These are phyloP conservation scores for Progne subis DNA, from an alignment of 2,113 vertebrate species.

Conservation along the genomic window DNA sequence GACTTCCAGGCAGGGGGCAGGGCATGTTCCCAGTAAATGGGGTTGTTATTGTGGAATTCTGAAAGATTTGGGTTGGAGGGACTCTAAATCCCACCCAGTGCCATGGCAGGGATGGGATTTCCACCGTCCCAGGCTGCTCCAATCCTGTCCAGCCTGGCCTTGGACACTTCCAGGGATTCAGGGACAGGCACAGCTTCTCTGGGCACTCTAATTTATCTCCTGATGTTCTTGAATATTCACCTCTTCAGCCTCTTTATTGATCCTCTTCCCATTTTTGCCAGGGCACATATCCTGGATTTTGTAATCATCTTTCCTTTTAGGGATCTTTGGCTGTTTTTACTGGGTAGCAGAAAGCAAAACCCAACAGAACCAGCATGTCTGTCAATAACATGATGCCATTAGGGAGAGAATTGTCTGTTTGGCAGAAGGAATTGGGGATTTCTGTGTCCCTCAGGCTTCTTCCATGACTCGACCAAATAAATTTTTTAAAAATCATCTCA, in stretches of 20 bases:
- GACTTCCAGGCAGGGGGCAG: not conserved
- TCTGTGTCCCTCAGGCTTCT: not conserved
- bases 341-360: not conserved
- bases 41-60: rapidly evolving
- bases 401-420: not conserved
- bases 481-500: not conserved
- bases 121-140: not conserved
- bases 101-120: not conserved
- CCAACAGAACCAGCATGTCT: no score
- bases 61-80: not conserved
- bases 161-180: not conserved
- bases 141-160: no score
- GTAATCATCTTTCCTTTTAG: not conserved
- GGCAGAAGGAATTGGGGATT: not conserved
- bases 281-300: not conserved
- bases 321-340: not conserved
- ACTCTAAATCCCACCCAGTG: not conserved
- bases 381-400: rapidly evolving
- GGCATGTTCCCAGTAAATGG: not conserved
- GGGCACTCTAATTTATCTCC: not conserved
- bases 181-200: not conserved
- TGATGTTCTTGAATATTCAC: not conserved
- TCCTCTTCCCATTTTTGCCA: not conserved
- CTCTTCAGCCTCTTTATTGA: not conserved
- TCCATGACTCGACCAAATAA: rapidly evolving